Conservation (phyloP, 2,888 invertebrate species). For the Linnaemya tessellans region DNA sequence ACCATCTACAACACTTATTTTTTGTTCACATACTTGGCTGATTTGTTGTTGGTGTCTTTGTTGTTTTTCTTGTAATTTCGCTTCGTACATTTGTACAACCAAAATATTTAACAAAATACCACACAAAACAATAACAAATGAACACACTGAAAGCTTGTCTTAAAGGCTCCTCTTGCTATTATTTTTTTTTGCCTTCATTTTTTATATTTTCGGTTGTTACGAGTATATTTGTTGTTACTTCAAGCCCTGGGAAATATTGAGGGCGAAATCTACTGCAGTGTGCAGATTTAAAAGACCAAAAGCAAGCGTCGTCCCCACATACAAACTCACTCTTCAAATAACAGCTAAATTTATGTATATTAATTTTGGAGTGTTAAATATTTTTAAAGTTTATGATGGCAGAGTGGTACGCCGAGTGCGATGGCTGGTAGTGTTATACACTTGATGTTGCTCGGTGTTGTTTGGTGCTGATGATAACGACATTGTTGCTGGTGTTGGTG, state of each 20-base stretch:
- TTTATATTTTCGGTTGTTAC: slow-evolving; percentile 18
- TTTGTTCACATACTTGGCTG: slow-evolving; percentile 20
- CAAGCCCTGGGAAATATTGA: slow-evolving; percentile 69
- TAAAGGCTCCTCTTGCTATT: slow-evolving; percentile 26
- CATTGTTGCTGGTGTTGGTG: slow-evolving; percentile 4
- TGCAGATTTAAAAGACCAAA: slow-evolving; percentile 53
- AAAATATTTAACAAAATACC: slow-evolving; percentile 53
- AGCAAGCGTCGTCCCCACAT: not conserved
- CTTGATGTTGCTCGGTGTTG: slow-evolving; percentile 4
- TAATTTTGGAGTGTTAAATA: slow-evolving; percentile 71
- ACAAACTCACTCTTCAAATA: slow-evolving; percentile 14
- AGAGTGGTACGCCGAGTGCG: not conserved
- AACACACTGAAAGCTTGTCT: slow-evolving; percentile 61
- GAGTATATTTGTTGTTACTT: slow-evolving; percentile 6
- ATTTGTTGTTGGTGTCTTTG: slow-evolving; percentile 56
- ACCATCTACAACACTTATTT: not conserved
- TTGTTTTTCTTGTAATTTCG: slow-evolving; percentile 47
- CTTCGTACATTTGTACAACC: slow-evolving; percentile 41
- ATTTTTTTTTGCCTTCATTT: not conserved
- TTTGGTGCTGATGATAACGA: slow-evolving; percentile 44
- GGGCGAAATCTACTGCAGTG: slow-evolving; percentile 64
- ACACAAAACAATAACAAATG: slow-evolving; percentile 70
- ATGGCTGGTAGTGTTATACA: not conserved
- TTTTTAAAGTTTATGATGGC: slow-evolving; percentile 60
- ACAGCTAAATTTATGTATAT: slow-evolving; percentile 70